Evolutionary conservation across 2,888 invertebrate species (phyloP), one percentile per base, ranked within the genome.

Genomic region (Synanthedon myopaeformis): DNA sequence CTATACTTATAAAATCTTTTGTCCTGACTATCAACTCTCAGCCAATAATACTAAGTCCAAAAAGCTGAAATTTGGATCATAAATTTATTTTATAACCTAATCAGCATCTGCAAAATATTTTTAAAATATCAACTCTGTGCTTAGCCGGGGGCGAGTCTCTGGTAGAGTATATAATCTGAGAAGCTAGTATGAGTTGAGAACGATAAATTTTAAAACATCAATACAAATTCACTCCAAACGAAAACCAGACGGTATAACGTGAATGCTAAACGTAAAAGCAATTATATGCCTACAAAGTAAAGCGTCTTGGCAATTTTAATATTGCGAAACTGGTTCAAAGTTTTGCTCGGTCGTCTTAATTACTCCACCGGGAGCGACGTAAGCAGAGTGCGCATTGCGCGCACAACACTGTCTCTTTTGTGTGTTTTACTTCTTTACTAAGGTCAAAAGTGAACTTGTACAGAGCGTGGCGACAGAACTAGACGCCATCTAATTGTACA

Each of bases 291-390:
- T 12, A 49, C 19, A 49, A 49, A 49, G 49, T 49, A 51, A 12
- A 35, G 41, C 51, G 19, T 51, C 41, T 52, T 53, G 49, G 35
- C 45, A 54, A 56, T 55, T 56, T 56, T 53, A 54, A 56, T 57
- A 56, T 53, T 52, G 51, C 42, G 48, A 45, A 60, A 60, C 59
- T 60, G 57, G 59, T 54, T 58, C 59, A 55, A 60, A 61, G 58
- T 58, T 59, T 57, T 58, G 54, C 58, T 56, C 56, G 58, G 57
- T 51, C 35, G 17, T 49, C 51, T 51, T 51, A 51, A 49, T 52
- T 52, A 54, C 52, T 49, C 51, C 51, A 14, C 48, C 45, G 54
- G 51, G 51, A 51, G 19, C 13, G 51, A 35, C 51, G 11, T 23
- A 49, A 49, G 49, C 12, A 23, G 45, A 45, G 14, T 45, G 45